Evolutionary conservation across 2,797 vertebrate species (phyloP), one percentile per base, ranked within the genome.

Genomic region (Helarctos malayanus): DNA sequence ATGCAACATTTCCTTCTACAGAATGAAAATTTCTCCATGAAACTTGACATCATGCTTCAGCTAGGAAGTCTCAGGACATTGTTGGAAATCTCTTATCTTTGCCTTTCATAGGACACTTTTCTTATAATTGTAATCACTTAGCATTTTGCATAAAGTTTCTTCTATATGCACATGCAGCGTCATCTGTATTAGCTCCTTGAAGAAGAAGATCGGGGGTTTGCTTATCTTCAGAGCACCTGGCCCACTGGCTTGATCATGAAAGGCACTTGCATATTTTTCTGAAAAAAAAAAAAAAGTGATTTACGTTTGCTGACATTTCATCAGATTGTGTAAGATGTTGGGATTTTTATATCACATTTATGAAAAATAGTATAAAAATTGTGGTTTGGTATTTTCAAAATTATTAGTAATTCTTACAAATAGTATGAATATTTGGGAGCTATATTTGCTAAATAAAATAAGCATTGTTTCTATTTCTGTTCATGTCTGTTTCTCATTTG

Each of bases 321-420:
- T 75, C 25, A 57, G 12, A 82, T 25, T 83, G 49, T 80, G 10
- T 82, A 91, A 91, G 91, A 80, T 76, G 18, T 27, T 86, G 14
- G 27, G 2, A 16, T 78, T 59, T 81, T 57, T 81, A 69, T 79
- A 49, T 10, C 2, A 32, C 13, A 45, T 89, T 41, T 73, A 68
- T n/a, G 1, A 56, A 76, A 85, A 68, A 7, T 16, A 23, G 3
- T 32, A 49, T 82, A 68, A 89, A 76, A 79, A n/a, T 54, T 38
- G 1, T 73, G 65, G 18, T 54, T 71, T 57, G 13, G 13, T 69
- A 7, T 81, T 71, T n/a, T 54, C 10, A 89, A 59, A 85, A 80
- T 89, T 9, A 71, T 38, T 32, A 95, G 79, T 45, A 78, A 86
- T 89, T 89, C 56, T 80, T 84, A 16, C 10, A 88, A 80, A 69